phyloP scores from a whole-genome alignment of 2,888 invertebrate species.

The Synanthedon tipuliformis region DNA sequence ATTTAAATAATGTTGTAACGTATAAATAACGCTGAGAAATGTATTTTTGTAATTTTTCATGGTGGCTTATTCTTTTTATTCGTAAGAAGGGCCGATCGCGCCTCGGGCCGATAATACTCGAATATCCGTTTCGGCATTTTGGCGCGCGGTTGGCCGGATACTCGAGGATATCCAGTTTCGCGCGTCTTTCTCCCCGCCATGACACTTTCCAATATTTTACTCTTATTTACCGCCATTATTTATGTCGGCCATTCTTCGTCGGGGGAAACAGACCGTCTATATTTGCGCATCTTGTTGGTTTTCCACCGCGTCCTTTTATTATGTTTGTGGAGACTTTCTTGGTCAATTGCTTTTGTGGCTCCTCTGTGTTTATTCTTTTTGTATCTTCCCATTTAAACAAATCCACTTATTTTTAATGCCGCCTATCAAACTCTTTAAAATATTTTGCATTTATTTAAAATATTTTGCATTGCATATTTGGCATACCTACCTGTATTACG shows the following conservation, averaged over 20 bases:
- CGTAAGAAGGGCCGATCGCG: conserved; percentile 19
- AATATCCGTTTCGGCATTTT: conserved; percentile 66
- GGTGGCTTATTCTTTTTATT: conserved; percentile 19
- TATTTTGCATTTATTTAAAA: too few species aligned
- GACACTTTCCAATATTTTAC: conserved; percentile 69
- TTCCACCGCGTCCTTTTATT: conserved; percentile 19
- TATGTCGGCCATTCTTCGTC: conserved; percentile 55
- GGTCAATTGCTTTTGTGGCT: conserved; percentile 6
- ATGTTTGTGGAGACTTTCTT: conserved; percentile 10
- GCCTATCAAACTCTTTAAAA: too few species aligned
- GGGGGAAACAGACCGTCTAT: conserved; percentile 37
- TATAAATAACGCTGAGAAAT: neutral
- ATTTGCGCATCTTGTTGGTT: conserved; percentile 31
- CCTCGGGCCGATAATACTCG: conserved; percentile 47
- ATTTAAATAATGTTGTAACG: neutral
- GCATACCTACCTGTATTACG: too few species aligned
- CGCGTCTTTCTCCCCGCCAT: conserved; percentile 59
- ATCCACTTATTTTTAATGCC: neutral
- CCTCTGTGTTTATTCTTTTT: neutral
- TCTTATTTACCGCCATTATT: conserved; percentile 68
- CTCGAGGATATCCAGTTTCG: conserved; percentile 64
- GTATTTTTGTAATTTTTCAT: too few species aligned
- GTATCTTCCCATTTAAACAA: neutral
- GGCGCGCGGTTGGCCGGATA: conserved; percentile 61
- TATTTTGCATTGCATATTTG: too few species aligned